Conservation (phyloP, 2,797 vertebrate genomes). For the Tokudaia muenninki region DNA sequence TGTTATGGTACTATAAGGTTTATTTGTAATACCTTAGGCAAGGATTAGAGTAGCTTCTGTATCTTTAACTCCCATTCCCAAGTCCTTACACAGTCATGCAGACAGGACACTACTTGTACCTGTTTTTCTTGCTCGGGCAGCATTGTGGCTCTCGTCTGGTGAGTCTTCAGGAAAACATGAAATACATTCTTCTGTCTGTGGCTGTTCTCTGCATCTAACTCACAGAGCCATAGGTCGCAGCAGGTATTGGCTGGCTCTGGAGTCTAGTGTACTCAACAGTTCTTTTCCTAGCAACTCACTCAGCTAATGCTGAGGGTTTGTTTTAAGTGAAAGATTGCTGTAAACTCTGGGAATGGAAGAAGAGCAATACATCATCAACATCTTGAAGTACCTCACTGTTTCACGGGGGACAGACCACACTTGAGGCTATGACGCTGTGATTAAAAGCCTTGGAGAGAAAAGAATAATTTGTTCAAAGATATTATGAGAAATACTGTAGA, state of each 20-base stretch:
- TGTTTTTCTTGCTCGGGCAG: background rate
- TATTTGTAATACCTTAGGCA: background rate
- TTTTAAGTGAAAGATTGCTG: background rate
- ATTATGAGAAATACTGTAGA: constrained; percentile 10
- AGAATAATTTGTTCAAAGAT: background rate
- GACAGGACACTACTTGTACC: background rate
- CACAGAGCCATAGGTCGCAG: background rate
- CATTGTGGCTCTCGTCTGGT: background rate
- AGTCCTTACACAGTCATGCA: background rate
- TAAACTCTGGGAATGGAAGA: background rate
- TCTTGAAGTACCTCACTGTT: background rate
- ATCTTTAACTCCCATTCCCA: background rate
- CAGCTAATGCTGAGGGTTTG: background rate
- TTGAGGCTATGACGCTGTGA: background rate
- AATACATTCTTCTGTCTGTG: background rate
- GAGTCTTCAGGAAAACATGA: background rate
- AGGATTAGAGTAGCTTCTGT: background rate
- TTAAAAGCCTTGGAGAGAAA: background rate
- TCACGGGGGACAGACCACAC: background rate
- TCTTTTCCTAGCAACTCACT: background rate
- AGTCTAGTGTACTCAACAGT: background rate
- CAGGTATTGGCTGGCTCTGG: background rate
- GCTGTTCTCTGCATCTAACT: background rate
- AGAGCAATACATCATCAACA: background rate
- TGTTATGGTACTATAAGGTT: background rate